phyloP scores from a whole-genome alignment of 2,797 vertebrate species.

The Pseudotriccus pelzelni region DNA sequence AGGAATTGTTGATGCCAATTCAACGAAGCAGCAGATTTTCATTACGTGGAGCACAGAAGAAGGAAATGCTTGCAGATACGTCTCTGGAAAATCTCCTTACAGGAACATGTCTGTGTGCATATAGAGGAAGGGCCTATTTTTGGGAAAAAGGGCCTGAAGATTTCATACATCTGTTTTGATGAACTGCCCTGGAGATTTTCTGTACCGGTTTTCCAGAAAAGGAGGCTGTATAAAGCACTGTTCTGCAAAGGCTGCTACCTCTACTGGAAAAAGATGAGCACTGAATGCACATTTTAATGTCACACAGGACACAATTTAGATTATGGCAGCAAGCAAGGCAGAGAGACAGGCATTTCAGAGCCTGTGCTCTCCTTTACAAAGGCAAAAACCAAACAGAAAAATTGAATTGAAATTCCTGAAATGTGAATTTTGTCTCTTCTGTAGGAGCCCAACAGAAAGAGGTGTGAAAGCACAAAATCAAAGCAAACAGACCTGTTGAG shows the following conservation, averaged over 20 bases:
- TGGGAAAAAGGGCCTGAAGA: neutral
- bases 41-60: neutral
- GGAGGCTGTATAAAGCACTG: neutral
- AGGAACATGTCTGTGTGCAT: neutral
- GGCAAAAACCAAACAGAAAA: neutral
- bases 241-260: neutral
- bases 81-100: neutral
- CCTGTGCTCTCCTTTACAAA: neutral
- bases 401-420: neutral
- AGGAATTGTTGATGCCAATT: neutral
- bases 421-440: neutral
- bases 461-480: neutral
- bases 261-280: neutral
- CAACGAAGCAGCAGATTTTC: neutral
- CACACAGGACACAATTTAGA: neutral
- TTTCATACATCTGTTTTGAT: neutral
- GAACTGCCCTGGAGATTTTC: neutral
- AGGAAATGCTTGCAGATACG: neutral
- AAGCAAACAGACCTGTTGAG: neutral
- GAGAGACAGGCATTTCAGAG: neutral
- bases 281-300: neutral
- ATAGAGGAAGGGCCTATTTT: neutral
- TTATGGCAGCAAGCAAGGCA: neutral
- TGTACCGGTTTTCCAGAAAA: neutral
- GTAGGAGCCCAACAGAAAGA: fast-evolving